Percentiles rank a stretch among this genome's conserved stretches.
Evolutionary conservation across 1,140 invertebrate species (phyloP).

Genomic region (Phocides pigmalion): DNA sequence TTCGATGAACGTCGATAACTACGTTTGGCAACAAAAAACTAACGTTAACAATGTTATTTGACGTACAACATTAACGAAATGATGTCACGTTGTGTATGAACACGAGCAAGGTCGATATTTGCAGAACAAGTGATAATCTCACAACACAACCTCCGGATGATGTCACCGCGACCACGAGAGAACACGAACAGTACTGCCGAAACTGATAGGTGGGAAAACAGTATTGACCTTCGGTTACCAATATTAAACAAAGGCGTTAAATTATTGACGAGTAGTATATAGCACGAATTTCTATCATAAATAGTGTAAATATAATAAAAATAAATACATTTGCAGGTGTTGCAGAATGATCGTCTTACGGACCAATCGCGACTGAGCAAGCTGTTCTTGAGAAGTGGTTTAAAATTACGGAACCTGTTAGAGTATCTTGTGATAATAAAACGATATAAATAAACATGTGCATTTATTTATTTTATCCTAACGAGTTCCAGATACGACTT

Average conservation of each 20-base stretch:
- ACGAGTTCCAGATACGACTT: background rate
- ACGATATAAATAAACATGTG: background rate
- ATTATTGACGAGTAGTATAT: constrained; percentile 2
- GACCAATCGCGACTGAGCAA: background rate
- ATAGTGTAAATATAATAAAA: background rate
- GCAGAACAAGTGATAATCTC: constrained; percentile 66
- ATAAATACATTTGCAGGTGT: background rate
- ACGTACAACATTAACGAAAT: constrained; percentile 56
- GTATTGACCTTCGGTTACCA: constrained; percentile 17
- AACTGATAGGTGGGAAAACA: constrained; percentile 31
- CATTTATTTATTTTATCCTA: background rate
- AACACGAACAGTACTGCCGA: constrained; percentile 30
- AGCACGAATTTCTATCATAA: background rate
- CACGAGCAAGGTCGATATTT: constrained; percentile 67
- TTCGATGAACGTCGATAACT: constrained; percentile 21
- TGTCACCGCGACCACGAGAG: constrained; percentile 54
- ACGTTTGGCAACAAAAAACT: constrained; percentile 39
- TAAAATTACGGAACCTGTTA: constrained; percentile 20
- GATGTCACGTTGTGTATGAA: constrained; percentile 75
- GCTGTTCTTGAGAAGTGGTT: constrained; percentile 19
- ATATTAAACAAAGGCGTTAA: constrained; percentile 14
- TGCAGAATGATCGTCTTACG: constrained; percentile 1
- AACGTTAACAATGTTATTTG: constrained; percentile 39
- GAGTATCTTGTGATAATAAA: background rate
- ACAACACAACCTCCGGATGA: constrained; percentile 66